Evolutionary conservation across 2,888 invertebrate genomes (phyloP), one percentile per base, ranked within the genome.

Genomic region (Tiphia femorata): DNA sequence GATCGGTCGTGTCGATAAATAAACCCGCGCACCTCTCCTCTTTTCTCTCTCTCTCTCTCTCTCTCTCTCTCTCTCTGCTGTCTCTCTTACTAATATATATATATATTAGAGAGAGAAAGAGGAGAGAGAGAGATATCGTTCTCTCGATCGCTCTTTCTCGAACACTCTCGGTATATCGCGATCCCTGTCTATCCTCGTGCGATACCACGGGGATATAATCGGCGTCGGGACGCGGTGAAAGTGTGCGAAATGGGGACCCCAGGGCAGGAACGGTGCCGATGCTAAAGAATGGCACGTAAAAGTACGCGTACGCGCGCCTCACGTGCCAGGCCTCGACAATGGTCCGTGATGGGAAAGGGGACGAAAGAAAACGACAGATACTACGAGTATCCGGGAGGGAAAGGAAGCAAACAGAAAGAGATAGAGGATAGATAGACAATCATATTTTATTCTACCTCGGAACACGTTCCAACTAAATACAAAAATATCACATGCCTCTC

Each of bases 191-290:
- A 49, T 62, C 48, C 58, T 60, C n/a, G n/a, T n/a, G n/a, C n/a
- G n/a, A n/a, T n/a, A n/a, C n/a, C n/a, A n/a, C n/a, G 54, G 48
- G 55, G 49, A 46, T 48, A 48, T 57, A 58, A 64, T 66, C 63
- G 65, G 55, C 69, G 65, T 53, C 65, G 52, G 56, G 51, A 63
- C 57, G 53, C 49, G 75, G 79, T 76, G 79, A 79, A 79, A 79
- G 78, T 78, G 76, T 75, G 76, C 76, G 75, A 76, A 76, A 71
- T 65, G 50, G 65, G 65, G 64, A 57, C 58, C 52, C n/a, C n/a
- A n/a, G n/a, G n/a, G n/a, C 33, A 52, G 48, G 60, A 63, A 68
- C 62, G 57, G 61, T 71, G 68, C 44, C 66, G 56, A 40, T 52
- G 21, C 38, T 55, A 10, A 49, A 65, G 58, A 58, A 51, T 61